These are phyloP conservation scores for Datnioides undecimradiatus DNA, from an alignment of 2,113 vertebrate genomes.

Conservation along the genomic window DNA sequence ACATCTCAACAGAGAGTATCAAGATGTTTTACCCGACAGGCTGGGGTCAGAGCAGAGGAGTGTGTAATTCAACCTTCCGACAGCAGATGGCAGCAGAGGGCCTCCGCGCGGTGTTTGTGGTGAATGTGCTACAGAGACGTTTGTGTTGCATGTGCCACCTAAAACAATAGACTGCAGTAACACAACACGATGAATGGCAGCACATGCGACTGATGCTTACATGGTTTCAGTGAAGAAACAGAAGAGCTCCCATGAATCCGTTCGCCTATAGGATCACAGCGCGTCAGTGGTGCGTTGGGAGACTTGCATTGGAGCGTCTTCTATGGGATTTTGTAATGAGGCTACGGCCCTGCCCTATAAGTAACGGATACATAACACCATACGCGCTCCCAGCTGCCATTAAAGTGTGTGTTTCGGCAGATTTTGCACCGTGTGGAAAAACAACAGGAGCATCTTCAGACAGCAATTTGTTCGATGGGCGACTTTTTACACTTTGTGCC, in stretches of 20 bases:
- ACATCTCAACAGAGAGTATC: too few species aligned
- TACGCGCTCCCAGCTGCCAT: conserved; percentile 5
- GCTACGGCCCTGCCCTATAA: conserved; percentile 26
- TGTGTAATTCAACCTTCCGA: not conserved
- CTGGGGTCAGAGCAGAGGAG: not conserved
- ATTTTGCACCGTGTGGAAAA: not conserved
- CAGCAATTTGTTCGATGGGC: not conserved
- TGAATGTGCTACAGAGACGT: not conserved
- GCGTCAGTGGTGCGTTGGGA: not conserved
- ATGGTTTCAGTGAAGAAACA: not conserved
- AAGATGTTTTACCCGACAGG: not conserved
- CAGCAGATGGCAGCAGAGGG: conserved; percentile 62
- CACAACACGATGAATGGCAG: not conserved
- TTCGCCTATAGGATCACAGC: not conserved
- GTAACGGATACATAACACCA: conserved; percentile 10
- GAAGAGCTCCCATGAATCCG: fast-evolving
- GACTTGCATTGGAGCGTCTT: not conserved
- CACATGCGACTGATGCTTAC: not conserved
- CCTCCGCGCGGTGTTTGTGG: not conserved
- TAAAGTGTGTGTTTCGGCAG: not conserved
- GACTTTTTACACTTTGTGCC: not conserved
- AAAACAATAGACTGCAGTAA: not conserved
- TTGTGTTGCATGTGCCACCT: not conserved
- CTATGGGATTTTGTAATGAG: not conserved
- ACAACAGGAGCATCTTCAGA: not conserved